Percentiles rank a stretch among this genome's conserved stretches.
phyloP scores from a whole-genome alignment of 2,888 invertebrate genomes.

The Tipula confusa region DNA sequence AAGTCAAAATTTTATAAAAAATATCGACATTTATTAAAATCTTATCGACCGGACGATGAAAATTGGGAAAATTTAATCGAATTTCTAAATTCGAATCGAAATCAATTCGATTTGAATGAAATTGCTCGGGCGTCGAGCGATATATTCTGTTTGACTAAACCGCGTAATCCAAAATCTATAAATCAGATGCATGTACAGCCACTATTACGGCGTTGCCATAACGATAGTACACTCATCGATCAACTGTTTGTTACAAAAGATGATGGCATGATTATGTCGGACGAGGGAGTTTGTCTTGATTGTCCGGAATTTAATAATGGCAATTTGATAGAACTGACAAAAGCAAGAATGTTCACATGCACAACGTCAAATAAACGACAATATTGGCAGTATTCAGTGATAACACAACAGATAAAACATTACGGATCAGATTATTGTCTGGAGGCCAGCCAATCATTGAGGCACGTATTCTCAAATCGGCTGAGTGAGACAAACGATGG shows the following conservation, averaged over 20 bases:
- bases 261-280: conserved; percentile 72
- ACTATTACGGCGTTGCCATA: conserved; percentile 34
- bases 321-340: conserved; percentile 39
- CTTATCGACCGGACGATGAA: background rate
- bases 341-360: conserved; percentile 44
- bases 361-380: conserved; percentile 41
- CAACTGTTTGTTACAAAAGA: conserved; percentile 69
- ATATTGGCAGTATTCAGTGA: conserved; percentile 46
- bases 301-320: conserved; percentile 49
- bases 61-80: conserved; percentile 38
- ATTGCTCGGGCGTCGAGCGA: background rate
- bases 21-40: conserved; percentile 33
- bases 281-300: conserved; percentile 83
- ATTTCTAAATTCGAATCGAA: conserved; percentile 36
- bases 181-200: conserved; percentile 29
- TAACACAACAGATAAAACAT: conserved; percentile 48
- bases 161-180: background rate
- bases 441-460: background rate
- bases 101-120: conserved; percentile 14
- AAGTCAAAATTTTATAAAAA: conserved; percentile 32
- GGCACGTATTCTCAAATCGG: background rate
- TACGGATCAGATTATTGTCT: conserved; percentile 43
- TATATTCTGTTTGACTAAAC: background rate
- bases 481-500: background rate
- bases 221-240: conserved; percentile 38